These are phyloP conservation scores for Chlamydotis undulata DNA, from an alignment of 2,113 vertebrate species.

Conservation along the genomic window DNA sequence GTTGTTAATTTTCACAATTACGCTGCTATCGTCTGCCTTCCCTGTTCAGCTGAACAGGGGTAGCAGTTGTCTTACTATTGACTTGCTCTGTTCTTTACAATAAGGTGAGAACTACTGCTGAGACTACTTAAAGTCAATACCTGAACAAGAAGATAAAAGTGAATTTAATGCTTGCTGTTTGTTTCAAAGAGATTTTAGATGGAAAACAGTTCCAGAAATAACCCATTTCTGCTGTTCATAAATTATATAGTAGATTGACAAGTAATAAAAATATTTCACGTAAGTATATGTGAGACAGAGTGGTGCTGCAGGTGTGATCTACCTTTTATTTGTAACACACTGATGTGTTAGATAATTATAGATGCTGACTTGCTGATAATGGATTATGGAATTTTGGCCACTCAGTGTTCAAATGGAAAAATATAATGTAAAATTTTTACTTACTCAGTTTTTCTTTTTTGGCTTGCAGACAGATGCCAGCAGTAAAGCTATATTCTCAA, in stretches of 20 bases:
- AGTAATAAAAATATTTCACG: neutral
- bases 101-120: neutral
- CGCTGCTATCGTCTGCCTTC: neutral
- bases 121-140: neutral
- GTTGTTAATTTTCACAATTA: neutral
- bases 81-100: neutral
- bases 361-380: neutral
- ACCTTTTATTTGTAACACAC: neutral
- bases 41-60: neutral
- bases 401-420: neutral
- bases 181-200: neutral
- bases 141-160: neutral
- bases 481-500: conserved; percentile 95
- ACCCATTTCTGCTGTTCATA: neutral
- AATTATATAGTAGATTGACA: neutral
- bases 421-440: neutral
- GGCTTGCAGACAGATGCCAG: conserved; percentile 90
- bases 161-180: neutral
- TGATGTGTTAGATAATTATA: neutral
- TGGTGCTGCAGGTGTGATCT: neutral
- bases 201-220: neutral
- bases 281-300: neutral
- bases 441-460: conserved; percentile 51
- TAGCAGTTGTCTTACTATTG: neutral
- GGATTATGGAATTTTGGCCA: neutral